Percentiles rank a stretch among this genome's conserved stretches.
phyloP scores from a whole-genome alignment of 2,797 vertebrate genomes.

The Hypotaenidia okinawae region DNA sequence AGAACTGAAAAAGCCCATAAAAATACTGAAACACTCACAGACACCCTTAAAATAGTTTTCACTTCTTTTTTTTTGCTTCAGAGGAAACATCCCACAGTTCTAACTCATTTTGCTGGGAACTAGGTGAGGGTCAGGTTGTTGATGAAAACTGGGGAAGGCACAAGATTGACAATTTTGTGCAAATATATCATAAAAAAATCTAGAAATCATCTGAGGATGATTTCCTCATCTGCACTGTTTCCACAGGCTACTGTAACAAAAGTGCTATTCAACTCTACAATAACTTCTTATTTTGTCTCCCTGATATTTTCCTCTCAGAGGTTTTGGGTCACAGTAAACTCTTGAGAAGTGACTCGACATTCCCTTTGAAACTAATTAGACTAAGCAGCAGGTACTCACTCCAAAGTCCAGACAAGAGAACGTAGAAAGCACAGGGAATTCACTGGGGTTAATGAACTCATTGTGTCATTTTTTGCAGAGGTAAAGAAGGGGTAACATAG shows the following conservation, averaged over 20 bases:
- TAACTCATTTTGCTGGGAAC: not conserved
- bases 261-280: conserved; percentile 43
- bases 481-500: conserved; percentile 30
- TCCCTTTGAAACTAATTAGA: conserved; percentile 94
- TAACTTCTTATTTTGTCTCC: conserved; percentile 69
- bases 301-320: conserved; percentile 71
- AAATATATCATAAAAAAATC: not conserved
- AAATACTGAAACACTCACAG: not conserved
- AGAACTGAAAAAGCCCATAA: not conserved
- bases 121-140: not conserved
- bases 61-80: not conserved
- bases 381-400: conserved; percentile 79
- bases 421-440: conserved; percentile 61
- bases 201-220: not conserved
- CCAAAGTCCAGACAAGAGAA: conserved; percentile 67
- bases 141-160: not conserved
- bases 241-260: not conserved
- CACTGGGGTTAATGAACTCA: conserved; percentile 64
- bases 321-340: conserved; percentile 72
- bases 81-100: not conserved
- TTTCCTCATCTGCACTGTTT: not conserved
- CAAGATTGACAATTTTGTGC: not conserved
- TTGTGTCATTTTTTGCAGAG: conserved; percentile 39
- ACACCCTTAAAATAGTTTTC: not conserved
- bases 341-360: conserved; percentile 67